phyloP scores from a whole-genome alignment of 2,888 invertebrate species.

The Coelinius sp. region DNA sequence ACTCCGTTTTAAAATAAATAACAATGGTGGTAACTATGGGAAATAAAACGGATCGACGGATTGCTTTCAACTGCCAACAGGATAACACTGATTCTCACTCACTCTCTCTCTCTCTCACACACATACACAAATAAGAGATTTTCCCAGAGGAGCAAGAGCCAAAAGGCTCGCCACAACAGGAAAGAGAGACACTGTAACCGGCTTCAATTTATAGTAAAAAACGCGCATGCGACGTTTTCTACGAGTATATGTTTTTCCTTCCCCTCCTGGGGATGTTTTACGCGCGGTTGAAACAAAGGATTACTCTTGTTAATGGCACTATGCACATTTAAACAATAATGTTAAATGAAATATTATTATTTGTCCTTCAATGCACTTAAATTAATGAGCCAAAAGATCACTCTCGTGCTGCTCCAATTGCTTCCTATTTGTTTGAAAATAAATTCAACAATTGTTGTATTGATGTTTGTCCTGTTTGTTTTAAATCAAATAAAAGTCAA shows the following conservation, averaged over 20 bases:
- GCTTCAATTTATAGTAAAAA: constrained; percentile 26
- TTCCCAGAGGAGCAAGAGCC: background rate
- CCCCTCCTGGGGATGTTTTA: background rate
- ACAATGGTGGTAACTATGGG: constrained; percentile 6
- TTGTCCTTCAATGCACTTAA: background rate
- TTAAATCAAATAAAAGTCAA: background rate
- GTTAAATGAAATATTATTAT: background rate
- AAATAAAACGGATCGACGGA: constrained; percentile 24
- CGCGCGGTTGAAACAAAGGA: constrained; percentile 31
- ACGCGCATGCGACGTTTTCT: constrained; percentile 21
- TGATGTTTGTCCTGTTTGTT: background rate
- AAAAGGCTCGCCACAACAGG: background rate
- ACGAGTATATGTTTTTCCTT: background rate
- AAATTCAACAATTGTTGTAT: background rate
- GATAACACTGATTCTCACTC: constrained; percentile 34
- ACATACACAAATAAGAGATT: no score
- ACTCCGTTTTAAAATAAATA: constrained; percentile 35
- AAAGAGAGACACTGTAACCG: constrained; percentile 28
- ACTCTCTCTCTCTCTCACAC: constrained; percentile 5
- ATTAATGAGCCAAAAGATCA: background rate
- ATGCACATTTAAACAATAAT: background rate
- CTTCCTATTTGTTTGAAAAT: background rate
- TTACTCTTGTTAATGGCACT: background rate
- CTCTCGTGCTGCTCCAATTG: background rate
- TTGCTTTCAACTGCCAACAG: constrained; percentile 23